Conservation (phyloP, 2,888 invertebrate species). For the Amiota minor region DNA sequence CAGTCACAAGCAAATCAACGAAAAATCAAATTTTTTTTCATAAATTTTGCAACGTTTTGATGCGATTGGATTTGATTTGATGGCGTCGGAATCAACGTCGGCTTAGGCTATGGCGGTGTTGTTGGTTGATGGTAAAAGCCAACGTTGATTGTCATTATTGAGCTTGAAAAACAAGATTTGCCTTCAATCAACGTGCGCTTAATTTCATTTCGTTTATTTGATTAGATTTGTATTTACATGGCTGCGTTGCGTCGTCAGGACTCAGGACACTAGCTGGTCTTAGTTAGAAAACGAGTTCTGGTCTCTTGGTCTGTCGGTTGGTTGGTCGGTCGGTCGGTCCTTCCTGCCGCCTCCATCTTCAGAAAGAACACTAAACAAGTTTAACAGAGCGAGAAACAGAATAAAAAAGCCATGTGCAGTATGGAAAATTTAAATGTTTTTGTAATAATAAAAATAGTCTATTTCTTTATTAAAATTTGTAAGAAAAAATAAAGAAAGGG, state of each 20-base stretch:
- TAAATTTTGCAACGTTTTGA: slow-evolving; percentile 29
- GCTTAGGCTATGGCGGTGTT: background rate
- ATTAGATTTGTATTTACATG: slow-evolving; percentile 68
- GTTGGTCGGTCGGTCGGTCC: too few relatives aligned
- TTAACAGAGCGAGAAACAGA: too few relatives aligned
- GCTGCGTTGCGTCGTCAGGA: slow-evolving; percentile 42
- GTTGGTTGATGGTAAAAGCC: slow-evolving; percentile 1
- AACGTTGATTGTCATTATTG: slow-evolving; percentile 63
- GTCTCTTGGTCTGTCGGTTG: too few relatives aligned
- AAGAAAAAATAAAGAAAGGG: background rate
- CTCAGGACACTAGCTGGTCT: background rate
- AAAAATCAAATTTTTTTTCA: slow-evolving; percentile 26
- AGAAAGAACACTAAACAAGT: too few relatives aligned
- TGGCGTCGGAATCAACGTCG: background rate
- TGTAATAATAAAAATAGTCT: background rate
- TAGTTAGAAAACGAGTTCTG: too few relatives aligned
- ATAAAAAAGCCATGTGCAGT: too few relatives aligned
- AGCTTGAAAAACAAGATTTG: slow-evolving; percentile 66
- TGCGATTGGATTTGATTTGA: slow-evolving; percentile 24
- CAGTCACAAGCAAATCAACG: background rate
- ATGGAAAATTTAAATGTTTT: too few relatives aligned
- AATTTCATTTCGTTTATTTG: slow-evolving; percentile 67
- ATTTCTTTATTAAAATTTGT: background rate
- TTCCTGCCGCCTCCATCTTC: background rate
- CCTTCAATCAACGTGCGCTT: slow-evolving; percentile 68